A percentile compares a stretch with the other conserved stretches of the same genome.
These are phyloP conservation scores for Limonius californicus DNA, from an alignment of 1,140 invertebrate genomes.

Conservation along the genomic window DNA sequence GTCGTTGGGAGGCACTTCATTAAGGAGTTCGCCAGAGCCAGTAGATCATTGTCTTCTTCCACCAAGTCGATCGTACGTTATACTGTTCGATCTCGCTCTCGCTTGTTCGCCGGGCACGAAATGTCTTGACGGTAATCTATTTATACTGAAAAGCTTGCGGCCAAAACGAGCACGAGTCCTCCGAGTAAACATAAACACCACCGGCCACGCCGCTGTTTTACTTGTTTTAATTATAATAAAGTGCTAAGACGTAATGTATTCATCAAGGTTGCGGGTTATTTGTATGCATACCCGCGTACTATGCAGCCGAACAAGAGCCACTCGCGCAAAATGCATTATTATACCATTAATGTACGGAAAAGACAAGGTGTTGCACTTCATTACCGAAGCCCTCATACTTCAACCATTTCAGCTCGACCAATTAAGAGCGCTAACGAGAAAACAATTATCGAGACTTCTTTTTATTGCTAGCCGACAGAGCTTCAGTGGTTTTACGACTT, in stretches of 20 bases:
- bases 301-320: no score
- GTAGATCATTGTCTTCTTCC: background rate
- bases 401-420: no score
- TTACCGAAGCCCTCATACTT: no score
- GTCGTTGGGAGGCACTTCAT: background rate
- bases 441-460: no score
- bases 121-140: background rate
- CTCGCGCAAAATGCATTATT: background rate
- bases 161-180: slow-evolving; percentile 1
- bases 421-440: no score
- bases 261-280: background rate
- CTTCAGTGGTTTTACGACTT: no score
- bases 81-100: background rate
- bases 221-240: slow-evolving; percentile 2
- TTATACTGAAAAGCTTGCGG: background rate
- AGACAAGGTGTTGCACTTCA: no score
- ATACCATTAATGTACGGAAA: no score
- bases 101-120: background rate
- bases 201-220: background rate
- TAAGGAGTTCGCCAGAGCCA: background rate
- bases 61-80: background rate
- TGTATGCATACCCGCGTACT: background rate
- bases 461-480: no score
- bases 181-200: background rate
- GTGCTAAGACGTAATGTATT: background rate